Base-by-base conservation (phyloP, 1,140 invertebrate genomes). In the Dufourea novaeangliae region DNA sequence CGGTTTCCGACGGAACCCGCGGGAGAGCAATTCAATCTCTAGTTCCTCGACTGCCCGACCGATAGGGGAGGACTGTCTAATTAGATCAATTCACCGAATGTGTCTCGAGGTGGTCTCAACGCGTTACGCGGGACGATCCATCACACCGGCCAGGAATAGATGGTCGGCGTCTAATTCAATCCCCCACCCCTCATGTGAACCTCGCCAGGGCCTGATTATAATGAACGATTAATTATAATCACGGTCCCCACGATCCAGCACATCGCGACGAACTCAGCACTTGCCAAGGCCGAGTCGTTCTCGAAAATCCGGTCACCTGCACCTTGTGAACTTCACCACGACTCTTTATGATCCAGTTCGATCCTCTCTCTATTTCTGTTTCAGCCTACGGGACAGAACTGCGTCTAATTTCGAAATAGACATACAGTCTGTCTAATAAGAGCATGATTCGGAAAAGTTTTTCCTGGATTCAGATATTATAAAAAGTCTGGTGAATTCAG, bases 11-110 rank as follows among this genome's bases (percentile, higher is more conserved):
- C 5, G 54, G 37, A 52, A 37, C 11, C 41, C 39, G 41, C 64
- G 57, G n/a, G 37, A 54, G 41, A 37, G 67, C 68, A 52, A 82
- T 79, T 83, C 80, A 62, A 83, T 83, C 77, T 39, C 34, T 54
- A 32, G 20, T 22, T 12, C 32, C 1, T 17, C 57, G 52, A 27
- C 29, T 20, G 56, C n/a, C 46, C 56, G 37, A 63, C 46, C 63
- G 67, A 82, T 25, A 50, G 56, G 69, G 46, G 75, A 78, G 63
- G 57, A 44, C n/a, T 62, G 79, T 76, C 50, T 83, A 83, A 84
- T 84, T 84, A 76, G 67, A 83, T 84, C 67, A 61, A 83, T 79
- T 56, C 61, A 29, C 22, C 22, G 59, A 74, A 83, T 79, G 52
- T 57, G 54, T 74, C 64, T 41, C 41, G 56, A 56, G 68, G 72